Percentiles rank a stretch among this genome's conserved stretches.
Evolutionary conservation across 2,888 invertebrate genomes (phyloP).

Genomic region (Latheticus oryzae): DNA sequence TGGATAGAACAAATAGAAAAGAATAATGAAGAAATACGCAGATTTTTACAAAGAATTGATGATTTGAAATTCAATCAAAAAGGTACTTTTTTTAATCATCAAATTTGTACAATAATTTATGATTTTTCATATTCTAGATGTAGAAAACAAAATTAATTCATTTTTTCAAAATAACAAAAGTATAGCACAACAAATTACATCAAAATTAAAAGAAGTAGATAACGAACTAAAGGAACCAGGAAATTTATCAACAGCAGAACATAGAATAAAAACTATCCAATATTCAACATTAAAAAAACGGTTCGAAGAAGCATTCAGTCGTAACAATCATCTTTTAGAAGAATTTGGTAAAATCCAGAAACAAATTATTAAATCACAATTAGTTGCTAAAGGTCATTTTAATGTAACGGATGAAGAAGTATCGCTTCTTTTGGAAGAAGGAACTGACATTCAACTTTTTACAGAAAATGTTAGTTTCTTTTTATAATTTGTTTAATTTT

Average conservation of each 20-base stretch:
- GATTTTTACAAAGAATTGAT: slow-evolving; percentile 12
- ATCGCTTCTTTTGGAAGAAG: slow-evolving; percentile 62
- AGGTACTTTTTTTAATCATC: background rate
- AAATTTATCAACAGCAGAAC: slow-evolving; percentile 49
- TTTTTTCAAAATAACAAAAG: slow-evolving; percentile 56
- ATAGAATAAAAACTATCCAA: slow-evolving; percentile 67
- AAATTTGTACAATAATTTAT: no score
- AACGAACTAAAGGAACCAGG: slow-evolving; percentile 47
- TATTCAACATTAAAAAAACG: slow-evolving; percentile 66
- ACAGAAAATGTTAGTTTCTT: slow-evolving; percentile 67
- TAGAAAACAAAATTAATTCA: slow-evolving; percentile 37
- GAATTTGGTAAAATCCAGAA: slow-evolving; percentile 69
- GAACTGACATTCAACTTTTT: slow-evolving; percentile 65
- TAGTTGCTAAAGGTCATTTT: slow-evolving; percentile 64
- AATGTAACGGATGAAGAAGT: slow-evolving; percentile 62
- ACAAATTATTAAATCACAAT: slow-evolving; percentile 69
- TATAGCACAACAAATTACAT: slow-evolving; percentile 51
- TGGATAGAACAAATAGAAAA: slow-evolving; percentile 68
- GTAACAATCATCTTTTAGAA: slow-evolving; percentile 69
- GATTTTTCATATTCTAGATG: slow-evolving; percentile 6
- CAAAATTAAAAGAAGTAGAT: slow-evolving; percentile 55
- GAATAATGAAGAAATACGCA: slow-evolving; percentile 61
- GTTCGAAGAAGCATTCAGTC: slow-evolving; percentile 67
- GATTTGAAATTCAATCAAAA: slow-evolving; percentile 25
- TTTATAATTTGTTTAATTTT: background rate